Base-by-base conservation (phyloP, 1,140 invertebrate genomes). In the Cydia amplana region DNA sequence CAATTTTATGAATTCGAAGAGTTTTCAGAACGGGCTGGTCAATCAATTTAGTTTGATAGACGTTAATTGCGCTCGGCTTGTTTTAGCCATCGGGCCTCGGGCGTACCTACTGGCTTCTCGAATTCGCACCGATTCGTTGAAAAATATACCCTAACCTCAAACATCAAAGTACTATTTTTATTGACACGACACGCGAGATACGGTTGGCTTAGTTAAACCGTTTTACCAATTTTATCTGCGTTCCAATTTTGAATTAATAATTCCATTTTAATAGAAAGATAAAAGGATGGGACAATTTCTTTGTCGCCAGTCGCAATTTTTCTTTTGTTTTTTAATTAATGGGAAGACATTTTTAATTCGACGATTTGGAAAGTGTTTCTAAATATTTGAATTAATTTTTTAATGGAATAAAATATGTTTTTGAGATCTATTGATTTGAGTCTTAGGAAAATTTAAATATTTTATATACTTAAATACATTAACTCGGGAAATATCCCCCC, bases 1-100 rank as follows among this genome's bases (percentile, higher is more conserved):
- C 83, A 87, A 87, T 86, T 87, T 85, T 77, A 77, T 73, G 79
- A 78, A 83, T 77, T 73, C 64, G 23, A 32, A 72, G 67, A 74
- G 14, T 32, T 40, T 72, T 74, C 72, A 63, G 74, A 76, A 79
- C 73, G 23, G 55, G 74, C 73, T 78, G 55, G 55, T 60, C 55
- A 79, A 77, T 81, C 79, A 79, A 80, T 80, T 77, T 72, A 77
- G 72, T 74, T 79, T 74, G 73, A 79, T 75, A 55, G 65, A 73
- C 64, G 55, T 75, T 78, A 78, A 77, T 74, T 77, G 74, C 49
- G 73, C 49, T 20, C 51, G 51, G 74, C 78, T 64, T 63, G 28
- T 73, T 74, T 72, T 64, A 51, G 20, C 23, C 70, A 18, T 64
- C 73, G 55, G 32, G 72, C 70, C 75, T 77, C 79, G 78, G 20